These are phyloP conservation scores for Agrilus planipennis DNA, from an alignment of 1,140 invertebrate genomes.

Conservation along the genomic window DNA sequence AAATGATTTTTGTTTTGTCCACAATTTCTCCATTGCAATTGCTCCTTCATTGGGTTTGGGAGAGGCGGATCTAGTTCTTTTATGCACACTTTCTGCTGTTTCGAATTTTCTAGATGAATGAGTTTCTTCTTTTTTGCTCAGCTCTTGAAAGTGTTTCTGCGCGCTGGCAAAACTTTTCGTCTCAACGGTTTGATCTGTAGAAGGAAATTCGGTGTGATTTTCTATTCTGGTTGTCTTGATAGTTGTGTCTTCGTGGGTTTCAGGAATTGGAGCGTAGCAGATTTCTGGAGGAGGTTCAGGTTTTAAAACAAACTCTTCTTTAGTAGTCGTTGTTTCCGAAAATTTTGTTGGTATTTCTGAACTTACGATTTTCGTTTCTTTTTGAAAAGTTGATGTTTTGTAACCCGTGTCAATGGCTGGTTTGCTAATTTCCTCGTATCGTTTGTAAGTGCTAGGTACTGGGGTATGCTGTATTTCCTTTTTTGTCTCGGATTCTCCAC, in stretches of 20 bases:
- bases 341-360: background rate
- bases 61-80: slow-evolving; percentile 9
- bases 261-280: slow-evolving; percentile 46
- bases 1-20: slow-evolving; percentile 33
- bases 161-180: slow-evolving; percentile 2
- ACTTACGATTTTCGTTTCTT: too few species aligned
- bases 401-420: too few species aligned
- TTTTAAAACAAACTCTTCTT: slow-evolving; percentile 43
- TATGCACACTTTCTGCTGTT: background rate
- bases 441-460: background rate
- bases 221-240: slow-evolving; percentile 6
- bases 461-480: slow-evolving; percentile 19
- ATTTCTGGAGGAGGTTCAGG: slow-evolving; percentile 65
- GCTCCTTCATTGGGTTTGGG: slow-evolving; percentile 45
- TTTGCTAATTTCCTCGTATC: too few species aligned
- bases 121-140: slow-evolving; percentile 1
- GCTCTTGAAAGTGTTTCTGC: too few species aligned
- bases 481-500: slow-evolving; percentile 17
- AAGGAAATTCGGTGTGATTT: slow-evolving; percentile 4
- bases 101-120: slow-evolving; percentile 5
- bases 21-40: slow-evolving; percentile 50
- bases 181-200: background rate
- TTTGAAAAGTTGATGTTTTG: too few species aligned
- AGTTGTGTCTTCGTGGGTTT: slow-evolving; percentile 21
- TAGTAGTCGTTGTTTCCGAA: slow-evolving; percentile 16